Evolutionary conservation across 2,113 vertebrate species (phyloP), one percentile per base, ranked within the genome.

Genomic region (Neomonachus schauinslandi): DNA sequence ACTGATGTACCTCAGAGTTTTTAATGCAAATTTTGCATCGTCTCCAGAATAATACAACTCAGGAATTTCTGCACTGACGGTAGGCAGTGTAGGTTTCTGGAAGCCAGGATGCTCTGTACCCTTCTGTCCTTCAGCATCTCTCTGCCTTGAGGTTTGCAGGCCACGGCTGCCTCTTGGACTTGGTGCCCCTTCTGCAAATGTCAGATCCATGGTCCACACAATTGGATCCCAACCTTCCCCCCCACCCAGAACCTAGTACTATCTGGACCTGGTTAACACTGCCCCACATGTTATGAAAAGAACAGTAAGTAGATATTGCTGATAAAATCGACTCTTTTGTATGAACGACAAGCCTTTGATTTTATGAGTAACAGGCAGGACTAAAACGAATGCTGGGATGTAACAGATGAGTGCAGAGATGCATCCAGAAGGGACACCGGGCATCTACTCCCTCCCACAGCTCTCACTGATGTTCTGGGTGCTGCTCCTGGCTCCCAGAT

Each of bases 141-240:
- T 31, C 6, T 59, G 19, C 28, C 18, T 65, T 3, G 76, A 46
- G 39, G 65, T 12, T 33, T 21, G 6, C 5, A 16, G 76, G 24
- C 10, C 21, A 21, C 7, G 0, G 5, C 16, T 0, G 5, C 3
- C 61, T 67, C 33, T 31, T 53, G 49, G 22, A 53, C 36, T 69
- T 36, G n/a, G 26, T 9, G 4, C 1, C 16, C 26, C 14, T 57
- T 55, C 49, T 61, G n/a, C 4, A 13, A 3, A 22, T 18, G 11
- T 14, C 49, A 72, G 55, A 14, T 76, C 14, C 49, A 21, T 1
- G 26, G 39, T 53, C 13, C 89, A 59, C 0, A 0, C 10, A 71
- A 22, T 16, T 72, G 31, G n/a, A 11, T 42, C 18, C 12, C 36
- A n/a, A 57, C 11, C 7, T 9, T 16, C 53, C 10, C 0, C 36